Percentiles rank a stretch among this genome's conserved stretches.
phyloP scores from a whole-genome alignment of 1,140 invertebrate species.

The Bathynomus jamesi region DNA sequence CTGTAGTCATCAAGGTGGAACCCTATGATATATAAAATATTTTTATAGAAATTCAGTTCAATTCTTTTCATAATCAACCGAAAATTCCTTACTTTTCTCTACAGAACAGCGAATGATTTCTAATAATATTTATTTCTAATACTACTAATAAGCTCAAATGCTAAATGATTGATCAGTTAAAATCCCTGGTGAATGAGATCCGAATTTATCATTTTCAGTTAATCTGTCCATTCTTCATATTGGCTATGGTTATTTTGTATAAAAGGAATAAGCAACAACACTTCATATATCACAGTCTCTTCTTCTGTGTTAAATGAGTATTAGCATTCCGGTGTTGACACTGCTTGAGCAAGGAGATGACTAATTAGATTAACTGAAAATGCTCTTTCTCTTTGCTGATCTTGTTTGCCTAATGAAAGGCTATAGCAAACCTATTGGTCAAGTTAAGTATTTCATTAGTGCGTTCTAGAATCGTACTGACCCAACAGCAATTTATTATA shows the following conservation, averaged over 20 bases:
- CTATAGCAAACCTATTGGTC: too few relatives aligned
- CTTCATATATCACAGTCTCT: background rate
- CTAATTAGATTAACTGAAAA: background rate
- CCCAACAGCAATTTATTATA: too few relatives aligned
- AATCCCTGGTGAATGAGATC: background rate
- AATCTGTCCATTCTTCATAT: background rate
- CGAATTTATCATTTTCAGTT: background rate
- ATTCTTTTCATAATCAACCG: too few relatives aligned
- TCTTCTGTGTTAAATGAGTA: background rate
- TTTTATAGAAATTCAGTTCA: too few relatives aligned
- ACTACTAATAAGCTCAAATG: background rate
- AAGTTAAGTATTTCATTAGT: too few relatives aligned
- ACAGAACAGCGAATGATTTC: background rate
- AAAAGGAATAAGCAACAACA: background rate
- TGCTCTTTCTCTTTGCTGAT: background rate
- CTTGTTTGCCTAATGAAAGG: background rate
- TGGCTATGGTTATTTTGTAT: too few relatives aligned
- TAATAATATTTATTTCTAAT: background rate
- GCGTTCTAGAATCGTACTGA: too few relatives aligned
- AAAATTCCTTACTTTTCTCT: background rate
- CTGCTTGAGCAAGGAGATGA: background rate
- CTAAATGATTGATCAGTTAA: background rate
- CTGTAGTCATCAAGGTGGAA: too few relatives aligned
- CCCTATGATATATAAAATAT: too few relatives aligned
- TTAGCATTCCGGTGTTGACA: background rate